These are phyloP conservation scores for Colletes gigas DNA, from an alignment of 1,140 invertebrate genomes.

Conservation along the genomic window DNA sequence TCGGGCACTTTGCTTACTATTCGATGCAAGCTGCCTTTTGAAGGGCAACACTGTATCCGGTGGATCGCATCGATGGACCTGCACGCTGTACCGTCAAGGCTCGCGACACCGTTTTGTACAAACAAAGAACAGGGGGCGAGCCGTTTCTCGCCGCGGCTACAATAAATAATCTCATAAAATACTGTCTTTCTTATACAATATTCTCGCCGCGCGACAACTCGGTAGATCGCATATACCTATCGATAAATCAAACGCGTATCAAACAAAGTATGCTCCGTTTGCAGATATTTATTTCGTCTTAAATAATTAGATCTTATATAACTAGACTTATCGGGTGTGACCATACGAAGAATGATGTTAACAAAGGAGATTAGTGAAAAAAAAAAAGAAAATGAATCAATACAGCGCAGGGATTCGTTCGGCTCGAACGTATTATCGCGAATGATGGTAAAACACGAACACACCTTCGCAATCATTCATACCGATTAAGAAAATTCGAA, in stretches of 20 bases:
- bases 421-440: background rate
- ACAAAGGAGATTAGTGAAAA: background rate
- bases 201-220: background rate
- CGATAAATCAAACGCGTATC: background rate
- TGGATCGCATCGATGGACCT: slow-evolving; percentile 35
- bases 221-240: background rate
- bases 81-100: background rate
- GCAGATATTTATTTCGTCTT: slow-evolving; percentile 42
- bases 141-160: background rate
- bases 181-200: background rate
- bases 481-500: background rate
- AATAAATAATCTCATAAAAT: slow-evolving; percentile 29
- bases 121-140: background rate
- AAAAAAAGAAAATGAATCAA: background rate
- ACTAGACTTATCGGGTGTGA: slow-evolving; percentile 25
- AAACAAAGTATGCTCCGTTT: slow-evolving; percentile 17
- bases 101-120: background rate
- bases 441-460: background rate
- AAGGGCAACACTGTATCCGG: slow-evolving; percentile 72
- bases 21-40: slow-evolving; percentile 74
- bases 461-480: background rate
- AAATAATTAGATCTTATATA: slow-evolving; percentile 44
- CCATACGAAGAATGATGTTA: slow-evolving; percentile 8
- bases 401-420: background rate
- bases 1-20: slow-evolving; percentile 73